Evolutionary conservation across 1,140 invertebrate species (phyloP), one percentile per base, ranked within the genome.

Genomic region (Ips typographus): DNA sequence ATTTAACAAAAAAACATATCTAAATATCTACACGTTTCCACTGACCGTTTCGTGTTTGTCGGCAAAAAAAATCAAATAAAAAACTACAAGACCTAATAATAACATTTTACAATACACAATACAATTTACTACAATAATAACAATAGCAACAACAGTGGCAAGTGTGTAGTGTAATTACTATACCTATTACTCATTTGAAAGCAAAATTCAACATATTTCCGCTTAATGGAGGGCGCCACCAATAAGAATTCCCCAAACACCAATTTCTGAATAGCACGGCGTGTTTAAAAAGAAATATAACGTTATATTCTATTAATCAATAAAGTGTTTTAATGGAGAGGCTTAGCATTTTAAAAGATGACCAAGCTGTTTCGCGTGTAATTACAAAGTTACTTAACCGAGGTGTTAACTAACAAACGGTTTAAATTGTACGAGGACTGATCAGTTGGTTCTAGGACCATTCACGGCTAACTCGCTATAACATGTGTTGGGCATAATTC

Each of bases 221-320:
- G 6, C 6, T 49, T 49, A 49, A 49, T 22, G 22, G 44, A 8
- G 22, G 6, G 22, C 22, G 3, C 44, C 7, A 22, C 44, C 7
- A 49, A 49, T 49, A 8, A 49, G 44, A 49, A 49, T 49, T 49
- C 44, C 44, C 44, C 44, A 49, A 49, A 49, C 44, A 49, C 44
- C 44, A 2, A 49, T 49, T 49, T 49, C 44, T 49, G 44, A 49
- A 49, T 49, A 49, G 44, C 3, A 49, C 22, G 22, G 22, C 44
- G 22, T 2, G 22, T 49, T 49, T 49, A 49, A 49, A 49, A 22
- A 49, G 44, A 49, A 49, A 22, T 2, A 49, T 49, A 6, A 49
- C 1, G 2, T 1, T 22, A 49, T 49, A 22, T 22, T 22, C 22
- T 49, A 49, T 49, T 49, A 49, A 49, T 49, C 44, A 49, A 49